Conservation (phyloP, 2,113 vertebrate genomes). For the Egretta garzetta region DNA sequence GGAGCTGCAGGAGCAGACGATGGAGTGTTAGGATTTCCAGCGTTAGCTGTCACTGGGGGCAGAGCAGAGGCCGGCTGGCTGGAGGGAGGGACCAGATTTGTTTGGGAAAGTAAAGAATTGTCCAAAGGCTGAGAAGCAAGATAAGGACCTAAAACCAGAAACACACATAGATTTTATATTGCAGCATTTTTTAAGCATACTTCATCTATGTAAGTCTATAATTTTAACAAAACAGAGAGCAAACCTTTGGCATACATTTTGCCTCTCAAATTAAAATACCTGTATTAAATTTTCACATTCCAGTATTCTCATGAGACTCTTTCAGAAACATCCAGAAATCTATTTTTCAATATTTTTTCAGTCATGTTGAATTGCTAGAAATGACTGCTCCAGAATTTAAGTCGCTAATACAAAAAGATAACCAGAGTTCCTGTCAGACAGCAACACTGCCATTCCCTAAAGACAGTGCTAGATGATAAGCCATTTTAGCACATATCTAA, state of each 20-base stretch:
- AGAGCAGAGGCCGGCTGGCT: constrained; percentile 82
- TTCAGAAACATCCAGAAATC: not conserved
- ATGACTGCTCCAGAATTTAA: not conserved
- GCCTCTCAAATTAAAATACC: not conserved
- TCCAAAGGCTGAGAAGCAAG: constrained; percentile 94
- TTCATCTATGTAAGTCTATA: not conserved
- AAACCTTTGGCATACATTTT: not conserved
- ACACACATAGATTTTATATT: not conserved
- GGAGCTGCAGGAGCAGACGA: constrained; percentile 72
- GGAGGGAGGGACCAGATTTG: constrained; percentile 78
- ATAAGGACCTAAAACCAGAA: constrained; percentile 87
- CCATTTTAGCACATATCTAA: not conserved
- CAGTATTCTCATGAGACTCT: not conserved
- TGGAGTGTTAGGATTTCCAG: constrained; percentile 77
- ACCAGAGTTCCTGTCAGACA: not conserved
- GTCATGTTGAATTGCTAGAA: not conserved
- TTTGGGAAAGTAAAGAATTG: constrained; percentile 89
- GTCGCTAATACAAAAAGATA: not conserved
- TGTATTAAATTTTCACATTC: not conserved
- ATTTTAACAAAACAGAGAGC: not conserved
- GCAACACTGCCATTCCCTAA: not conserved
- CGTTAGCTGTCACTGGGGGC: constrained; percentile 69
- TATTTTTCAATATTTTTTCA: not conserved
- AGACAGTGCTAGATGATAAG: not conserved
- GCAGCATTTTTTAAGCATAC: not conserved